These are phyloP conservation scores for Tarsius wallacei DNA, from an alignment of 2,797 vertebrate genomes.

Conservation along the genomic window DNA sequence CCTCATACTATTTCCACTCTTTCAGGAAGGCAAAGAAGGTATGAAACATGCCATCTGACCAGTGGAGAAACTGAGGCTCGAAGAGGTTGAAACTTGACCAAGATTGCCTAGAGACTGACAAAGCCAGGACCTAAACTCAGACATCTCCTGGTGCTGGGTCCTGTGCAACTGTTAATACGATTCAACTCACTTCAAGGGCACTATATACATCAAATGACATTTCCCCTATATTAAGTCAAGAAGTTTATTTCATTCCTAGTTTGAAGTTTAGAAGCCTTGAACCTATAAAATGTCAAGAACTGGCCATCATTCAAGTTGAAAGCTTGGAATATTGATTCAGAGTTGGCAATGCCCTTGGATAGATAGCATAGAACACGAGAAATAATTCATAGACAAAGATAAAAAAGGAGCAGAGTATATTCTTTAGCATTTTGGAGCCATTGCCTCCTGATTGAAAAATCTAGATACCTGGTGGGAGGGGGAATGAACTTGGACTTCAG, in stretches of 20 bases:
- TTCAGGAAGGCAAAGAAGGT: neutral
- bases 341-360: neutral
- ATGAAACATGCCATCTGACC: neutral
- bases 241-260: neutral
- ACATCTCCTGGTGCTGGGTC: neutral
- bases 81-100: neutral
- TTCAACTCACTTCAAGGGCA: neutral
- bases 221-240: neutral
- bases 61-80: neutral
- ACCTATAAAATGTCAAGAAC: conserved; percentile 13
- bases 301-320: neutral
- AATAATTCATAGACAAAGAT: neutral
- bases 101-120: neutral
- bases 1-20: neutral
- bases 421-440: neutral
- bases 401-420: neutral
- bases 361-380: neutral
- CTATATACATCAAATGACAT: neutral
- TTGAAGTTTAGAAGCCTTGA: conserved; percentile 14
- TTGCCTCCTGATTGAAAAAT: neutral
- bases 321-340: neutral
- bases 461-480: neutral
- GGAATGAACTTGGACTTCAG: neutral
- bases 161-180: neutral
- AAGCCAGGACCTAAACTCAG: neutral